These are phyloP conservation scores for Henicopernis longicauda DNA, from an alignment of 2,113 vertebrate species.

Conservation along the genomic window DNA sequence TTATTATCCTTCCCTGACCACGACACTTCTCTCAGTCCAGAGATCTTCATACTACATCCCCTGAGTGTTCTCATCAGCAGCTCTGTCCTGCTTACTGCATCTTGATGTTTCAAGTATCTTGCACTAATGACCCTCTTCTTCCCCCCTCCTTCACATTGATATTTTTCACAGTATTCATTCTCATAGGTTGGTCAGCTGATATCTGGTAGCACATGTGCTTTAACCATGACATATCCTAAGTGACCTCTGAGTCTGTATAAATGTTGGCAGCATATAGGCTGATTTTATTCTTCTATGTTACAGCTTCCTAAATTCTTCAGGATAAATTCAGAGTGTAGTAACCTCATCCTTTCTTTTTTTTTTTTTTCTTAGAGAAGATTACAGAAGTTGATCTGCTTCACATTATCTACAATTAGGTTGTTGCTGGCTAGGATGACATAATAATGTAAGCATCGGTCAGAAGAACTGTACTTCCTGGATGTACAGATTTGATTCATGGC, in stretches of 20 bases:
- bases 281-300: background rate
- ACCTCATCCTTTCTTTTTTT: background rate
- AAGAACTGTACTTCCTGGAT: background rate
- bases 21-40: conserved; percentile 57
- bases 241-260: background rate
- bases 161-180: conserved; percentile 21
- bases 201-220: background rate
- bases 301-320: background rate
- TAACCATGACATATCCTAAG: background rate
- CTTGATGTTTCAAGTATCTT: background rate
- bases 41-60: conserved; percentile 38
- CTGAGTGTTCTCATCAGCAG: conserved; percentile 21
- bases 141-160: background rate
- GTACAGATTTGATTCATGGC: background rate
- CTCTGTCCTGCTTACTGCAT: conserved; percentile 19
- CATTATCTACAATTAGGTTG: conserved; percentile 33
- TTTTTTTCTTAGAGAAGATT: background rate
- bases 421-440: conserved; percentile 19
- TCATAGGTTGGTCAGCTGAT: background rate
- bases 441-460: background rate
- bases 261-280: background rate
- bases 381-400: conserved; percentile 44
- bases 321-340: background rate
- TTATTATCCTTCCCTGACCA: conserved; percentile 74
- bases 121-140: conserved; percentile 7